Evolutionary conservation across 2,113 vertebrate species (phyloP), one percentile per base, ranked within the genome.

Genomic region (Tor tambroides): DNA sequence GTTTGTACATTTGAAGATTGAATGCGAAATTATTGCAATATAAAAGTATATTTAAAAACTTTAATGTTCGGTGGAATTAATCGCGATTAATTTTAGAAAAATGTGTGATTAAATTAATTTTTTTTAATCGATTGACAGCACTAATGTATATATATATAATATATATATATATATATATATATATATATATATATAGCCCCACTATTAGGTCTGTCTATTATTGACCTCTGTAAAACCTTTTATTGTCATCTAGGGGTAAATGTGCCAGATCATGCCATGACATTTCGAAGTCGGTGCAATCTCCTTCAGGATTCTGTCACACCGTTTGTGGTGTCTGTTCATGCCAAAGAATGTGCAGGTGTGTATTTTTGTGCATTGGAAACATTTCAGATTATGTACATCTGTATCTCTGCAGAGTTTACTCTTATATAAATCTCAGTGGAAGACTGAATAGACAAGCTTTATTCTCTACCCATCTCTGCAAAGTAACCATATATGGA

Each of bases 251-350:
- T 83, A 99, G 98, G 98, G 85, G 98, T 99, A 32, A 99, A 99
- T 85, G 95, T 99, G 82, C 96, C 97, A 10, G 98, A 99, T 93
- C 98, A 99, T 86, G 95, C 97, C 85, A 92, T 97, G 93, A 98
- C 96, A 76, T 97, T 99, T 88, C 95, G 95, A 93, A 96, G 95
- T 90, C 90, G 99, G 63, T 95, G 94, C 10, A 97, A 98, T 71
- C 90, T 95, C 77, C 94, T 99, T 86, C 94, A 94, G 71, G 92
- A 95, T 91, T 96, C 91, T 5, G 89, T 99, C 86, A 97, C 96
- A 86, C 98, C 97, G 56, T 95, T 97, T 69, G 92, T 98, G 79
- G 96, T 96, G 15, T 95, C 95, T 23, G 87, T 99, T 56, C 96
- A 97, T 92, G 96, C 97, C 88, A 98, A 98, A 93, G 97, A 99